Conservation (phyloP, 2,888 invertebrate species). For the Lobophora halterata region DNA sequence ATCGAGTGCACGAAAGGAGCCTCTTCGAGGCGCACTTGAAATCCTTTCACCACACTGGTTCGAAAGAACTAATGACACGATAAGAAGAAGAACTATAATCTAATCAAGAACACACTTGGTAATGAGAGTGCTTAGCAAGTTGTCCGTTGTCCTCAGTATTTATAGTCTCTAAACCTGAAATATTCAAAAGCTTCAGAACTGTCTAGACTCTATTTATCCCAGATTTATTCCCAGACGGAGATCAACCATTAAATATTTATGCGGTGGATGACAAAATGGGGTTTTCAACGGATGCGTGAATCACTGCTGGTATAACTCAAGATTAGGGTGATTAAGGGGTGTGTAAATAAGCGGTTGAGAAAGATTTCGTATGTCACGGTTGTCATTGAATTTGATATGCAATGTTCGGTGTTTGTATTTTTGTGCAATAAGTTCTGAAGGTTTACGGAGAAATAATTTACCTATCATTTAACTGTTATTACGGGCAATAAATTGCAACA, state of each 20-base stretch:
- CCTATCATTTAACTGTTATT: slow-evolving; percentile 7
- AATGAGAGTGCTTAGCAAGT: no score
- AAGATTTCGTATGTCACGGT: slow-evolving; percentile 9
- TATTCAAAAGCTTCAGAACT: slow-evolving; percentile 18
- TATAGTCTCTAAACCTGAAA: neutral
- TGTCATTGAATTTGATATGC: slow-evolving; percentile 7
- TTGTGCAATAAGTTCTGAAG: slow-evolving; percentile 7
- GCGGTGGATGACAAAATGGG: slow-evolving; percentile 22
- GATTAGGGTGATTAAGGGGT: slow-evolving; percentile 17
- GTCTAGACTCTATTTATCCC: slow-evolving; percentile 29
- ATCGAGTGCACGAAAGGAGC: no score
- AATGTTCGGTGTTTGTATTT: neutral
- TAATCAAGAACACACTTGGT: no score
- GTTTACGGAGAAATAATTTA: slow-evolving; percentile 1
- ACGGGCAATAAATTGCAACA: slow-evolving; percentile 16
- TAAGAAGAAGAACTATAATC: no score
- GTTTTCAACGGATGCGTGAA: slow-evolving; percentile 23
- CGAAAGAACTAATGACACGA: no score
- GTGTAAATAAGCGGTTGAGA: slow-evolving; percentile 11
- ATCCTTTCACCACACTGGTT: no score
- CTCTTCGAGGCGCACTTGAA: no score
- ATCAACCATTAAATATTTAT: slow-evolving; percentile 25
- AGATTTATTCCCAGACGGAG: slow-evolving; percentile 24
- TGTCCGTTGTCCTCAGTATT: no score
- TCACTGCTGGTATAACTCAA: slow-evolving; percentile 19